Percentiles rank a stretch among this genome's conserved stretches.
Conservation (phyloP, 1,140 invertebrate genomes). For the Drosophila santomea region DNA sequence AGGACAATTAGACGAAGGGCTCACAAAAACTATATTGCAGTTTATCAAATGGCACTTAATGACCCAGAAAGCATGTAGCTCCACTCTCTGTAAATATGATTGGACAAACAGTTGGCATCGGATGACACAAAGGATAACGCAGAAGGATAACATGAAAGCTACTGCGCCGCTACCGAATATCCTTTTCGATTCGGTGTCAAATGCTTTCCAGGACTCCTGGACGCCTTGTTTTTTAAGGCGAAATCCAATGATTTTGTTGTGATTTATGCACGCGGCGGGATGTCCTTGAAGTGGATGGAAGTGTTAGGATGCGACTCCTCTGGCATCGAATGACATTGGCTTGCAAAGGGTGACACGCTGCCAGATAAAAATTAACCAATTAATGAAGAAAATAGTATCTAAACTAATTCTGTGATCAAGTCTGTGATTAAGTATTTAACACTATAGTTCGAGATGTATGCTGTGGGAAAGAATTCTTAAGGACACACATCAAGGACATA, state of each 20-base stretch:
- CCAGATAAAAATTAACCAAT: no score
- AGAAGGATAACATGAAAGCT: slow-evolving; percentile 58
- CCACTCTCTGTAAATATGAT: slow-evolving; percentile 69
- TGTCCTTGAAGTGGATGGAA: slow-evolving; percentile 17
- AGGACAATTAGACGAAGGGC: slow-evolving; percentile 69
- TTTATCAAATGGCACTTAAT: slow-evolving; percentile 67
- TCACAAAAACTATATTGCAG: slow-evolving; percentile 56
- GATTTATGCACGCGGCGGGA: slow-evolving; percentile 54
- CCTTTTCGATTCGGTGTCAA: slow-evolving; percentile 45
- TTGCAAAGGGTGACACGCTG: background rate
- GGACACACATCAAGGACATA: background rate
- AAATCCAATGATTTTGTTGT: slow-evolving; percentile 36
- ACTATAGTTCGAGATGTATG: background rate
- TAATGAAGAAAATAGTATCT: no score
- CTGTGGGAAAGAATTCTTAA: background rate
- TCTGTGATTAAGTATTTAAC: background rate
- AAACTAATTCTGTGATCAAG: no score
- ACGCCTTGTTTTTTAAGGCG: slow-evolving; percentile 43
- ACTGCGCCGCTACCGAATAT: slow-evolving; percentile 53
- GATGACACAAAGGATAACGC: slow-evolving; percentile 45
- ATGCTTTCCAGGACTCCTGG: slow-evolving; percentile 66
- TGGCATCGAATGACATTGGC: background rate
- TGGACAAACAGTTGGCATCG: slow-evolving; percentile 72
- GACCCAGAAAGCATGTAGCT: slow-evolving; percentile 66
- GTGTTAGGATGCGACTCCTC: slow-evolving; percentile 1